Base-by-base conservation (phyloP, 2,888 invertebrate genomes). In the Pantelozetes paolii region DNA sequence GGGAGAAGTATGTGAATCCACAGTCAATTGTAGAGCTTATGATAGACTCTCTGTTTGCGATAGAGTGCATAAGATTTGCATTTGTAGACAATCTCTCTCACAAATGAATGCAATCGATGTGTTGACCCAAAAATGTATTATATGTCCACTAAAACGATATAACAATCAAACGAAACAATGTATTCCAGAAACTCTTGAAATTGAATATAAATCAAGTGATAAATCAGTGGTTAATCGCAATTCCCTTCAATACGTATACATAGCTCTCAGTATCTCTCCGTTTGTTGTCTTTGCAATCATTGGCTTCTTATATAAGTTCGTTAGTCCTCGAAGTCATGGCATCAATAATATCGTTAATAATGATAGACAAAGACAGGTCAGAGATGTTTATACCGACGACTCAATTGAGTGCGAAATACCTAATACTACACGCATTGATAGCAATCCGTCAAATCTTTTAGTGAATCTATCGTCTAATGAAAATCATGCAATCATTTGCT, bases 171-270 rank as follows among this genome's bases (percentile, higher is more conserved):
- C 74, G 1, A 71, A 74, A 23, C 50, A 36, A 23, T 74, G 74
- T 48, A 36, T 40, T 40, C 74, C 74, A 1, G 74, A 71, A 45
- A 42, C 30, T 9, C 36, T 54, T 0, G 71, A 70, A n/a, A 71
- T 71, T 2, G 74, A 74, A 20, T 74, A 74, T 18, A 36, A 42
- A 11, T 28, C 59, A 3, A 32, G 36, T 20, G 74, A 74, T 36
- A 70, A 40, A 45, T 57, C 45, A 23, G 32, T 54, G 5, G 23
- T 26, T 18, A 71, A 74, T 28, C 15, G 74, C n/a, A 20, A 71
- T 26, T 74, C 74, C n/a, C 71, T 64, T 32, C 74, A 74, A 62
- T 74, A 74, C 62, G 54, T 74, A 5, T 74, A 74, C 28, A 71
- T 74, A 45, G 50, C 57, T 40, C 54, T 74, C 1, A 74, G 74